A percentile compares a stretch with the other conserved stretches of the same genome.
phyloP scores from a whole-genome alignment of 2,888 invertebrate species.

The Tinea trinotella region DNA sequence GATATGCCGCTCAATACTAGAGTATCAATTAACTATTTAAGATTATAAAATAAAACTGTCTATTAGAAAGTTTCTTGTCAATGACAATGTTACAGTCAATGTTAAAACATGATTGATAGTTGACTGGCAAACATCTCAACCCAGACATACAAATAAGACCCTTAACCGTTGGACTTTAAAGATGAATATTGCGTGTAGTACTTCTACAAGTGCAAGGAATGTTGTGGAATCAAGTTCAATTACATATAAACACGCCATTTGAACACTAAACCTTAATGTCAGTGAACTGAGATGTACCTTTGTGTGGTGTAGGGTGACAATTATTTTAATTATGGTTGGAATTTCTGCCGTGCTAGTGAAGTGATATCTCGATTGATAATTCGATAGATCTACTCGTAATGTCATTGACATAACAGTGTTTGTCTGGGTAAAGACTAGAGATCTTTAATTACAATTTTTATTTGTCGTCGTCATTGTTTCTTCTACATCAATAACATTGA shows the following conservation, averaged over 20 bases:
- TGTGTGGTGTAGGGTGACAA: neutral
- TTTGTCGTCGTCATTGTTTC: too few relatives aligned
- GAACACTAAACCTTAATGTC: slow-evolving; percentile 5
- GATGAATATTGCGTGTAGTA: neutral
- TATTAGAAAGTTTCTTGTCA: neutral
- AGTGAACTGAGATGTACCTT: neutral
- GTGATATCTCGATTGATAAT: too few relatives aligned
- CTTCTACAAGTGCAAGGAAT: neutral
- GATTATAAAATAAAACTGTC: neutral
- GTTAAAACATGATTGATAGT: neutral
- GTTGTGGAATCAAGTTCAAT: neutral
- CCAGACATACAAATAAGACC: neutral
- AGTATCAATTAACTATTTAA: too few relatives aligned
- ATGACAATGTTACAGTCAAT: neutral
- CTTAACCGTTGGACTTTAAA: neutral
- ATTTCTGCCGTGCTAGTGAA: too few relatives aligned
- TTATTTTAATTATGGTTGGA: neutral
- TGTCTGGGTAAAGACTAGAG: too few relatives aligned
- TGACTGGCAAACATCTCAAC: neutral
- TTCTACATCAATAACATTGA: too few relatives aligned
- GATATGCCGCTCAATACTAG: too few relatives aligned
- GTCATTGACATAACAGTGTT: too few relatives aligned
- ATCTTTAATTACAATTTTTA: too few relatives aligned
- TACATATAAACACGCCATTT: slow-evolving; percentile 5
- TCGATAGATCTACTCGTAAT: too few relatives aligned